Conservation (phyloP, 2,888 invertebrate species). For the Tachina fera region DNA sequence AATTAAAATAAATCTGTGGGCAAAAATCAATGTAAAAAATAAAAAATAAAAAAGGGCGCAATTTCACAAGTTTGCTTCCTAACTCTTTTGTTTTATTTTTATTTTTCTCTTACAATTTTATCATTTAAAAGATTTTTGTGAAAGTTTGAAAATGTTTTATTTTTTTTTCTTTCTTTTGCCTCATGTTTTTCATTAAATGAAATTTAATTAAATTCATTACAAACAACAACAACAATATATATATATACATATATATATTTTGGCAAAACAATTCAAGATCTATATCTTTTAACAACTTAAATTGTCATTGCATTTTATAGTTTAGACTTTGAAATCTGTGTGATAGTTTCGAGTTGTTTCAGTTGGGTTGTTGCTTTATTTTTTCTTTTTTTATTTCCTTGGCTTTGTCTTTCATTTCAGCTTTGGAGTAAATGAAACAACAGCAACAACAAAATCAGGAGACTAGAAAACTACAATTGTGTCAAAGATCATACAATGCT, state of each 20-base stretch:
- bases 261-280: constrained; percentile 68
- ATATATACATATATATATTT: constrained; percentile 32
- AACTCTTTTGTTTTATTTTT: constrained; percentile 51
- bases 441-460: constrained; percentile 10
- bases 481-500: constrained; percentile 69
- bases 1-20: not conserved
- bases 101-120: not conserved
- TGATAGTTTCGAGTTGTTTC: constrained; percentile 59
- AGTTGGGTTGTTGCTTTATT: not conserved
- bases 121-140: constrained; percentile 46
- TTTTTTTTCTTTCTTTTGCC: constrained; percentile 6
- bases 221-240: constrained; percentile 12
- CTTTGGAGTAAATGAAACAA: not conserved
- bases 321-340: constrained; percentile 68
- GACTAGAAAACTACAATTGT: constrained; percentile 68
- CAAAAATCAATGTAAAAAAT: not conserved
- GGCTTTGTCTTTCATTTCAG: constrained; percentile 23
- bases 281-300: constrained; percentile 68
- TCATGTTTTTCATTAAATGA: constrained; percentile 35
- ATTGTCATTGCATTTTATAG: constrained; percentile 65
- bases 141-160: constrained; percentile 54
- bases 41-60: constrained; percentile 24
- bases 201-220: constrained; percentile 57
- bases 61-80: constrained; percentile 50
- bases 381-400: not conserved